phyloP scores from a whole-genome alignment of 2,888 invertebrate genomes.

The Agrotis exclamationis region DNA sequence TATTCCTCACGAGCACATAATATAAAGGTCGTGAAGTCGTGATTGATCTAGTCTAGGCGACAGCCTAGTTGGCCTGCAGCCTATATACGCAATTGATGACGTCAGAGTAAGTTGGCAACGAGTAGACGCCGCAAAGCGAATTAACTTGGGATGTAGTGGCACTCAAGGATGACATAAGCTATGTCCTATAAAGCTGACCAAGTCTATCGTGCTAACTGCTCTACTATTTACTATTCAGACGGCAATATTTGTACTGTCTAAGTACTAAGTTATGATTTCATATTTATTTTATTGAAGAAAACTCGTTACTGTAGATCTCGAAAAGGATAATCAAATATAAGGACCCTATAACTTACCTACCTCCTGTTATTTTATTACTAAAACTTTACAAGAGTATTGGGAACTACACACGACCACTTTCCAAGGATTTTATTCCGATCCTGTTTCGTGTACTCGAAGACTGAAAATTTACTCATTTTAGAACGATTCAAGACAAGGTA shows the following conservation, averaged over 20 bases:
- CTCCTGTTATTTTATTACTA: background rate
- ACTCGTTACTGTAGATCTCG: constrained; percentile 8
- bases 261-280: constrained; percentile 14
- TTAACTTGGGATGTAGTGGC: constrained; percentile 68
- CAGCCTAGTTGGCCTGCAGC: constrained; percentile 75
- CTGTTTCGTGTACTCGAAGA: background rate
- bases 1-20: constrained; percentile 12
- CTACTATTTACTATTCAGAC: constrained; percentile 40
- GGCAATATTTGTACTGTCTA: constrained; percentile 22
- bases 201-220: constrained; percentile 49
- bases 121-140: constrained; percentile 71
- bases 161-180: constrained; percentile 67
- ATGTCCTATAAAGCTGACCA: constrained; percentile 47
- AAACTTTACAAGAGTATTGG: constrained; percentile 13
- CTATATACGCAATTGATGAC: constrained; percentile 78
- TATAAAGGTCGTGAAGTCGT: constrained; percentile 61
- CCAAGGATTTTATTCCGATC: constrained; percentile 32
- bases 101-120: constrained; percentile 77
- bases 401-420: constrained; percentile 24
- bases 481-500: constrained; percentile 10
- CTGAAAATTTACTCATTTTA: constrained; percentile 36
- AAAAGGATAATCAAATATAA: background rate
- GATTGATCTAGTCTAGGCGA: constrained; percentile 65
- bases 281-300: constrained; percentile 11
- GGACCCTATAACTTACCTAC: too few species aligned